These are phyloP conservation scores for Cichlasoma orientale DNA, from an alignment of 2,797 vertebrate species.

Conservation along the genomic window DNA sequence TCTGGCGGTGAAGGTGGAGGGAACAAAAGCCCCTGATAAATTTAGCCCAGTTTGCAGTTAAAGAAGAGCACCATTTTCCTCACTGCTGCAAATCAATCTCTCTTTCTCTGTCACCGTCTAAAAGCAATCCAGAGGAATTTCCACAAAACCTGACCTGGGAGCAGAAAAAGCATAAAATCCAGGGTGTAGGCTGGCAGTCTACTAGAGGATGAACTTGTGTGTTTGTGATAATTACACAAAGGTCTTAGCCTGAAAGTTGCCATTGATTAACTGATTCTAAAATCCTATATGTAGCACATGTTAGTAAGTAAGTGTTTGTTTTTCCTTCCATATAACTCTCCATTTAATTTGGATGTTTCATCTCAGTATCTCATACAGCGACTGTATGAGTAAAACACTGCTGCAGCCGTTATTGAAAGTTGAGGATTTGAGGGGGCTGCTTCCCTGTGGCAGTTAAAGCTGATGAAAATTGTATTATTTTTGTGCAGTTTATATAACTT, in stretches of 20 bases:
- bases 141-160: not conserved
- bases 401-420: constrained; percentile 27
- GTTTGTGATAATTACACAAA: constrained; percentile 20
- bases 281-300: not conserved
- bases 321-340: constrained; percentile 1
- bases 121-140: constrained; percentile 12
- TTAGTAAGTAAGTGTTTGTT: rapidly evolving
- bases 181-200: not conserved
- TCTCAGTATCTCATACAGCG: constrained; percentile 18
- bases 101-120: not conserved
- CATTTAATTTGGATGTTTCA: not conserved
- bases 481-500: constrained; percentile 48
- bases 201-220: not conserved
- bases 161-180: not conserved
- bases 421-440: constrained; percentile 11
- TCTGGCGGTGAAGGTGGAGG: not conserved
- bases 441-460: constrained; percentile 19
- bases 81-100: constrained; percentile 17
- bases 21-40: not conserved
- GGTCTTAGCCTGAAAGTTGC: not conserved
- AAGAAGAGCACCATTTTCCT: constrained; percentile 5
- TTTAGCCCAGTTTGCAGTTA: constrained; percentile 32
- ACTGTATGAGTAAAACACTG: constrained; percentile 15
- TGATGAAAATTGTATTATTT: constrained; percentile 53
- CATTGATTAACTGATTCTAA: constrained; percentile 20